Percentiles rank a stretch among this genome's conserved stretches.
These are phyloP conservation scores for Oceanites oceanicus DNA, from an alignment of 2,113 vertebrate species.

Conservation along the genomic window DNA sequence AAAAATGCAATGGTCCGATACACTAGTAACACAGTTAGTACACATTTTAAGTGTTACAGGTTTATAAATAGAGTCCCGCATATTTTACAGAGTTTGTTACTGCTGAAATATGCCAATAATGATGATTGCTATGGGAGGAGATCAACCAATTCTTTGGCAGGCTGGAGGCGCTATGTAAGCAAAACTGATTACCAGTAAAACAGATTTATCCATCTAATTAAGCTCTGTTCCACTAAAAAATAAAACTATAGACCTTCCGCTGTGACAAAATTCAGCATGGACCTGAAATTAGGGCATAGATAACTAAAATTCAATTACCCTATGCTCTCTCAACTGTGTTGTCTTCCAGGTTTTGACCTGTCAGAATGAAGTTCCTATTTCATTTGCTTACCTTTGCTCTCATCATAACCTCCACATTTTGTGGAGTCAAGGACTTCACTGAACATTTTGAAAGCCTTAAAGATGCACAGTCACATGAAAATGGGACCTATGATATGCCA, in stretches of 20 bases:
- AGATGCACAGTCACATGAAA: conserved; percentile 23
- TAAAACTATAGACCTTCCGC: neutral
- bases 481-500: conserved; percentile 48
- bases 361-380: conserved; percentile 79
- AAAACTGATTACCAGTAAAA: neutral
- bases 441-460: conserved; percentile 71
- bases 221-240: neutral
- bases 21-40: neutral
- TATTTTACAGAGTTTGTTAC: neutral
- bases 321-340: neutral
- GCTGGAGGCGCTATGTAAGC: neutral
- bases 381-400: conserved; percentile 68
- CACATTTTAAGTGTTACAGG: neutral
- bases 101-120: neutral
- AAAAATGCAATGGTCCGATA: neutral
- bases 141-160: neutral
- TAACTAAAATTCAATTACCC: neutral
- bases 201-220: neutral
- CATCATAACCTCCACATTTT: conserved; percentile 63
- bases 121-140: neutral
- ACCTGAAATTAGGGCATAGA: neutral
- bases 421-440: conserved; percentile 76
- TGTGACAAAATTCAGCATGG: neutral
- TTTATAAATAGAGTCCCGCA: neutral
- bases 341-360: neutral